These are phyloP conservation scores for Malthinus seriepunctatus DNA, from an alignment of 2,888 invertebrate genomes.

Conservation along the genomic window DNA sequence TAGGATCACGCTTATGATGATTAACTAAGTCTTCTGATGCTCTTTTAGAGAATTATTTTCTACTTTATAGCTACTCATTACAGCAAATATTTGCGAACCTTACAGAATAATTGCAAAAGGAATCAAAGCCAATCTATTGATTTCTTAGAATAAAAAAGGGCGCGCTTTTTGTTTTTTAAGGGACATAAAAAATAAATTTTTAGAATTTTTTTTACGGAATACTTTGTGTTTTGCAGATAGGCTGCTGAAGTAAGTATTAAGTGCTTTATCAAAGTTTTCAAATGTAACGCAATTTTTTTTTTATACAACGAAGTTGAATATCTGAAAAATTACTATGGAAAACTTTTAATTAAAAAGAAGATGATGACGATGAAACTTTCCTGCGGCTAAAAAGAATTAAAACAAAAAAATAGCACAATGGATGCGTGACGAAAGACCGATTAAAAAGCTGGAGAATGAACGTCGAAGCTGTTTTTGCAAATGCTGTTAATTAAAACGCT, in stretches of 20 bases:
- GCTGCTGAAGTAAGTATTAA: slow-evolving; percentile 1
- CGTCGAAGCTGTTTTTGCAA: slow-evolving; percentile 43
- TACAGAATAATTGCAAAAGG: too few relatives aligned
- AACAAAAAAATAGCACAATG: slow-evolving; percentile 30
- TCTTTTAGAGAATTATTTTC: too few relatives aligned
- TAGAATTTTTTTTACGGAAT: too few relatives aligned
- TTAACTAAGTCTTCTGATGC: too few relatives aligned
- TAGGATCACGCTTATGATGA: too few relatives aligned
- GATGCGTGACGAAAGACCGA: slow-evolving; percentile 42
- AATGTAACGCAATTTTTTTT: slow-evolving; percentile 19
- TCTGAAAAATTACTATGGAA: slow-evolving; percentile 27
- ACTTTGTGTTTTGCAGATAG: background rate
- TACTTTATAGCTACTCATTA: too few relatives aligned
- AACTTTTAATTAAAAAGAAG: slow-evolving; percentile 30
- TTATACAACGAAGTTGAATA: slow-evolving; percentile 20
- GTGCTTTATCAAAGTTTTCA: slow-evolving; percentile 12
- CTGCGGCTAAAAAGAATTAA: slow-evolving; percentile 28
- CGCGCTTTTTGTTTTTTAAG: too few relatives aligned
- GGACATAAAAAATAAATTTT: too few relatives aligned
- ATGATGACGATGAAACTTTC: slow-evolving; percentile 28
- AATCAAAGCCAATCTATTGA: too few relatives aligned
- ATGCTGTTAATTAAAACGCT: slow-evolving; percentile 43
- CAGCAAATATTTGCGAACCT: too few relatives aligned
- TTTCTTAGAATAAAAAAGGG: too few relatives aligned
- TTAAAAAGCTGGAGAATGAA: slow-evolving; percentile 42